Conservation (phyloP, 2,888 invertebrate species). For the Emmelina monodactyla region DNA sequence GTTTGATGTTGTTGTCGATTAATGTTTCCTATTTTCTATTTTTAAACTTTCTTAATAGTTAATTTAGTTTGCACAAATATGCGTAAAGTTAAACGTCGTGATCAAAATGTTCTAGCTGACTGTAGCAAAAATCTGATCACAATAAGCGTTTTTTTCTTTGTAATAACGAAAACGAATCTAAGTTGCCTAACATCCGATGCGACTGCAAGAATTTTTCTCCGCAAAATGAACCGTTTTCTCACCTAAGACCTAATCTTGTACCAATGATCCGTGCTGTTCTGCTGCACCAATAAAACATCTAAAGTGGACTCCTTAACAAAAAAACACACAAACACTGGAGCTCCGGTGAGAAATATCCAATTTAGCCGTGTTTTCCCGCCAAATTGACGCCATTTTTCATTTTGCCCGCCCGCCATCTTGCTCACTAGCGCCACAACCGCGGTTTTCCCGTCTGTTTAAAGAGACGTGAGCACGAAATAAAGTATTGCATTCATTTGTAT, state of each 20-base stretch:
- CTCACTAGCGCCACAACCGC: slow-evolving; percentile 27
- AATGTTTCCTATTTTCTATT: no score
- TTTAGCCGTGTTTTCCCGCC: slow-evolving; percentile 53
- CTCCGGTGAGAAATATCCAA: slow-evolving; percentile 57
- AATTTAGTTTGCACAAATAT: no score
- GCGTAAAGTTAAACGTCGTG: no score
- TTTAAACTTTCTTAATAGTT: no score
- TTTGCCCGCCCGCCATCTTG: slow-evolving; percentile 42
- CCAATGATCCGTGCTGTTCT: slow-evolving; percentile 2
- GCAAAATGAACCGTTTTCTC: no score
- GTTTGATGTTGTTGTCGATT: no score
- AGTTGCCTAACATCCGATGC: no score
- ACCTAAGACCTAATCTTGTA: background rate
- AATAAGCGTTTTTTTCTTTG: no score
- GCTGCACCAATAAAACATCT: slow-evolving; percentile 9
- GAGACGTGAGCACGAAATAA: slow-evolving; percentile 8
- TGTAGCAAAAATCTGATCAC: no score
- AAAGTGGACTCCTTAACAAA: slow-evolving; percentile 18
- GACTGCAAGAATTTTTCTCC: no score
- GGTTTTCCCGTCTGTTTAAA: slow-evolving; percentile 6
- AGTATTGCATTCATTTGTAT: slow-evolving; percentile 1
- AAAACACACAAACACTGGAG: slow-evolving; percentile 31
- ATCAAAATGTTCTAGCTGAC: no score
- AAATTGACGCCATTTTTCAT: slow-evolving; percentile 61
- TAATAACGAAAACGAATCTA: no score